Evolutionary conservation across 2,888 invertebrate genomes (phyloP), one percentile per base, ranked within the genome.

Genomic region (Hedya salicella): DNA sequence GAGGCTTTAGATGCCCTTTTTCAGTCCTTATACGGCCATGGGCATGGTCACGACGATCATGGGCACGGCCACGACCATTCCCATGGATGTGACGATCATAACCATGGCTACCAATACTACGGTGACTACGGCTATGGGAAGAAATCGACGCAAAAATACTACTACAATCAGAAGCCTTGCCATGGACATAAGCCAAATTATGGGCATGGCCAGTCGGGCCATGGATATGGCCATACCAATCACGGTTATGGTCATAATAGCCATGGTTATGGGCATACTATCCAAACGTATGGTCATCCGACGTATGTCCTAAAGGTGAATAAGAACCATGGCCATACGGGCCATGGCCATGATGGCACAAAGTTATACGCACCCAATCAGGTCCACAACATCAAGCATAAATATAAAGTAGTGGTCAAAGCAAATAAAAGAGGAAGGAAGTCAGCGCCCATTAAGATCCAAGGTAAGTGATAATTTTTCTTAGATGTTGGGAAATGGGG

Each of bases 1-100:
- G 87, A 87, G 48, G 91, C 91, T 0, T 75, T 90, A n/a, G 89
- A 91, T 39, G 82, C 84, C 0, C 56, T 91, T 8, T 80, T 91
- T 19, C 87, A 89, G 14, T 78, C 74, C 5, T 17, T 89, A 1
- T 82, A 83, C 39, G 81, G 79, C 0, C 78, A 84, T 25, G 76
- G 70, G 9, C 32, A 40, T 21, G 25, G 42, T 1, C 69, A 75
- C 42, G 69, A 71, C 0, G 42, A 73, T 25, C 40, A 71, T 60
- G 42, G 30, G 8, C 46, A 71, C 57, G 30, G n/a, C n/a, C n/a
- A 71, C 49, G 70, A 67, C 11, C 67, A 73, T 3, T 74, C 72
- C 16, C 61, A 71, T 17, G 68, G 69, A 6, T 68, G 52, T 8
- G 39, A 39, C 17, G 61, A 68, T 11, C 65, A 49, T 5, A 60